Evolutionary conservation across 2,113 vertebrate species (phyloP).

Genomic region (Saguinus midas): DNA sequence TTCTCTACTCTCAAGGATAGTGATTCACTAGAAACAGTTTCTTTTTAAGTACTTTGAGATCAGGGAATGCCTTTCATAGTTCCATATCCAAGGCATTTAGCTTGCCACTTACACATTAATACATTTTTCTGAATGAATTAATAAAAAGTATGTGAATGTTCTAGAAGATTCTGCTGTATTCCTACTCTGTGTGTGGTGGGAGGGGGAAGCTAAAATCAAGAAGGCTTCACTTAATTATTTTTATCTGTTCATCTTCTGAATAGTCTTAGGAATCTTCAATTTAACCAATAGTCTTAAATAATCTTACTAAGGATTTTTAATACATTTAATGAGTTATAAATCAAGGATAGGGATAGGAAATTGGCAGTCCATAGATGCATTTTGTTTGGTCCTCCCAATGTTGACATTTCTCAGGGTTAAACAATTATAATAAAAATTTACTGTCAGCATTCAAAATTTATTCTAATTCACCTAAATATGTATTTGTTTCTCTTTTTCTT

Average conservation of each 20-base stretch:
- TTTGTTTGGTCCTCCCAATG: not conserved
- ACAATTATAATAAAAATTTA: not conserved
- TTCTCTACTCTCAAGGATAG: not conserved
- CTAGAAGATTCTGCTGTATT: not conserved
- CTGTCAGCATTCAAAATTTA: not conserved
- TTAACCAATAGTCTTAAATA: not conserved
- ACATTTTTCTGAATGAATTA: not conserved
- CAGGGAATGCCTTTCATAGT: not conserved
- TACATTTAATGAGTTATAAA: not conserved
- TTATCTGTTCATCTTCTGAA: not conserved
- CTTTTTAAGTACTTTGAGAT: not conserved
- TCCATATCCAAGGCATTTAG: not conserved
- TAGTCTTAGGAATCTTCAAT: not conserved
- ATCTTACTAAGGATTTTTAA: not conserved
- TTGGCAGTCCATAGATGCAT: not conserved
- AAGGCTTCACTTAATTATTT: not conserved
- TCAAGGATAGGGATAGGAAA: not conserved
- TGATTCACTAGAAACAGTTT: not conserved
- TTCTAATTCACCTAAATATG: not conserved
- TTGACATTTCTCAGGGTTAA: not conserved
- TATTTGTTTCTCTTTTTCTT: not conserved
- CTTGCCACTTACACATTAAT: not conserved
- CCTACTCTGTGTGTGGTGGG: not conserved
- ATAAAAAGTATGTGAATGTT: not conserved
- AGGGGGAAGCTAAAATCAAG: not conserved